Conservation (phyloP, 2,113 vertebrate species). For the Sapajus apella region DNA sequence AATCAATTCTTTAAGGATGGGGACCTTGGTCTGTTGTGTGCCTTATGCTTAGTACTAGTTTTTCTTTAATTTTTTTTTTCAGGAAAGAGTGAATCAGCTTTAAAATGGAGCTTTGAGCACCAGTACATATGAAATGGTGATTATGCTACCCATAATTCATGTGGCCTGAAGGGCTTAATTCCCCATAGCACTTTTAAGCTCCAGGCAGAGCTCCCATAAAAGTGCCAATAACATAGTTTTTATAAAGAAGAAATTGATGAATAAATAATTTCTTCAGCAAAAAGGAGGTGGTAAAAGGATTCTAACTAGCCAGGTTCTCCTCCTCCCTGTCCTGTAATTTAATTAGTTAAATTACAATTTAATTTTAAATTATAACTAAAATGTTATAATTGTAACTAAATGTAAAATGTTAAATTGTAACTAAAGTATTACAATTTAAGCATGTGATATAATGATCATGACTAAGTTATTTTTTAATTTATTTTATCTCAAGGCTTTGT, state of each 20-base stretch:
- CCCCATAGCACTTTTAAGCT: neutral
- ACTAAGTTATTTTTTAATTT: conserved; percentile 7
- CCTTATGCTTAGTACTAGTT: neutral
- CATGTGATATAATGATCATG: neutral
- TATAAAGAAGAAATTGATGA: neutral
- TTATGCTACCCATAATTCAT: neutral
- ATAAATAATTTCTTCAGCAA: neutral
- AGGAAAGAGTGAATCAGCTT: neutral
- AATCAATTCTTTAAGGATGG: neutral
- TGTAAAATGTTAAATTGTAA: neutral
- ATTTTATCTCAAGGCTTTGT: neutral
- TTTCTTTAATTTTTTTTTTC: neutral
- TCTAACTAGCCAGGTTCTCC: neutral
- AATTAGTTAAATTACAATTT: no score
- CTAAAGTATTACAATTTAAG: neutral
- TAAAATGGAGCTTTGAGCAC: neutral
- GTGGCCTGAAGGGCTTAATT: neutral
- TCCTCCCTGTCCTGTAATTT: no score
- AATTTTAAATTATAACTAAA: neutral
- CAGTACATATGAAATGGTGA: neutral
- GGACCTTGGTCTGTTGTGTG: neutral
- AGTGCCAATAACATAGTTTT: neutral
- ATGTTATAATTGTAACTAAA: neutral
- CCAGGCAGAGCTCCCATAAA: neutral
- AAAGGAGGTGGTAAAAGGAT: neutral